Base-by-base conservation (phyloP, 2,888 invertebrate species). In the Sarcophaga caerulescens region DNA sequence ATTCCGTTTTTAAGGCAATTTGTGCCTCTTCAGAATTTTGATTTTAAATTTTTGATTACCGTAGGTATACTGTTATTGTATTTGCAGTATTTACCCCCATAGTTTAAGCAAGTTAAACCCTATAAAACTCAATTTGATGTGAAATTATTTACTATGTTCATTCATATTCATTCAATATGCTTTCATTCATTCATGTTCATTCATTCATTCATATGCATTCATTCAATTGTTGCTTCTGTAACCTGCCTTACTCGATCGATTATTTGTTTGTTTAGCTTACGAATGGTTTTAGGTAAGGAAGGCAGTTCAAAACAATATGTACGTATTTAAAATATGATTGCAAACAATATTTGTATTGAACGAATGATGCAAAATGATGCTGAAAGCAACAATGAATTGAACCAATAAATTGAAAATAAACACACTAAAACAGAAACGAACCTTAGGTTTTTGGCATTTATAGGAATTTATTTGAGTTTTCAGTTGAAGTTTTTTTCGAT, bases 331-430 rank as follows among this genome's bases (percentile, higher is more conserved):
- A 35, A 21, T 57, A 68, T 69, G 57, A 68, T 63, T 69, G 63
- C 63, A 75, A 79, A 70, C 45, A 79, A 75, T 83, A 77, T 77
- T 65, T 35, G 35, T 35, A 35, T 35, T 35, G 35, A 35, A 35
- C 35, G 35, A 59, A 59, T n/a, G n/a, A 25, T 78, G 62, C 52
- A 63, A 73, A 81, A 59, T 77, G 21, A 60, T 63, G 69, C 68
- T 77, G 57, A 77, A 69, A 69, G 57, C 77, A 77, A 77, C 52
- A 74, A 44, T 77, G 59, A 77, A 59, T 77, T 77, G 71, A 62
- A 80, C 74, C 73, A 85, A 69, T 57, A 81, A 81, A 81, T 74
- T 63, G 23, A 57, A 63, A 66, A 75, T 62, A 75, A 81, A 77
- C 21, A 70, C 23, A 68, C 17, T 23, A 63, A 0, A 52, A 62